These are phyloP conservation scores for Merops nubicus DNA, from an alignment of 2,113 vertebrate species.

Conservation along the genomic window DNA sequence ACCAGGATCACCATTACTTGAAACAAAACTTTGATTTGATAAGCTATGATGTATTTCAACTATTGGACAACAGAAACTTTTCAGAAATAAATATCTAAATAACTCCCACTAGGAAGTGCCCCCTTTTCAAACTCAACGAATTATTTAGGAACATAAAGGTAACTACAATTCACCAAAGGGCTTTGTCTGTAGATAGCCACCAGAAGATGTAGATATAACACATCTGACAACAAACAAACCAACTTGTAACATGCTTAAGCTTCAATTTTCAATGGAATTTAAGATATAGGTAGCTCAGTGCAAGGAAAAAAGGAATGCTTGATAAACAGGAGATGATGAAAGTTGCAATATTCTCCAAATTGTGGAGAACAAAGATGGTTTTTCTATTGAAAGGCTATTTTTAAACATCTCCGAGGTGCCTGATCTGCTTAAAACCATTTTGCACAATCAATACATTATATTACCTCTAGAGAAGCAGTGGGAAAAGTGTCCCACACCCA, in stretches of 20 bases:
- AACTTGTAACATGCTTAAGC: not conserved
- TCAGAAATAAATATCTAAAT: not conserved
- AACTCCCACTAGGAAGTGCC: not conserved
- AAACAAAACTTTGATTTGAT: not conserved
- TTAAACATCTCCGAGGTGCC: not conserved
- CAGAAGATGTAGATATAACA: not conserved
- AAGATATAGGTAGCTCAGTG: not conserved
- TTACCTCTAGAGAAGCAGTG: not conserved
- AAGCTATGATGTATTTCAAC: not conserved
- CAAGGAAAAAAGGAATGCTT: not conserved
- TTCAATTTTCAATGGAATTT: not conserved
- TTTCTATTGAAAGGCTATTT: not conserved
- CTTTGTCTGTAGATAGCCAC: not conserved
- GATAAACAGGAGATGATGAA: not conserved
- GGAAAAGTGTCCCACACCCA: not conserved
- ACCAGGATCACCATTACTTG: not conserved
- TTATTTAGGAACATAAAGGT: not conserved
- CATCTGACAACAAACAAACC: not conserved
- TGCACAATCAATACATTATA: not conserved
- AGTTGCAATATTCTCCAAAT: not conserved
- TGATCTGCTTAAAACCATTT: not conserved
- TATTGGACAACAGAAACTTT: not conserved
- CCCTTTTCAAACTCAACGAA: not conserved
- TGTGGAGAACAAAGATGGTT: not conserved
- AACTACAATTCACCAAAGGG: too few relatives aligned